A percentile compares a stretch with the other conserved stretches of the same genome.
phyloP scores from a whole-genome alignment of 2,113 vertebrate genomes.

The Xenopus tropicalis region DNA sequence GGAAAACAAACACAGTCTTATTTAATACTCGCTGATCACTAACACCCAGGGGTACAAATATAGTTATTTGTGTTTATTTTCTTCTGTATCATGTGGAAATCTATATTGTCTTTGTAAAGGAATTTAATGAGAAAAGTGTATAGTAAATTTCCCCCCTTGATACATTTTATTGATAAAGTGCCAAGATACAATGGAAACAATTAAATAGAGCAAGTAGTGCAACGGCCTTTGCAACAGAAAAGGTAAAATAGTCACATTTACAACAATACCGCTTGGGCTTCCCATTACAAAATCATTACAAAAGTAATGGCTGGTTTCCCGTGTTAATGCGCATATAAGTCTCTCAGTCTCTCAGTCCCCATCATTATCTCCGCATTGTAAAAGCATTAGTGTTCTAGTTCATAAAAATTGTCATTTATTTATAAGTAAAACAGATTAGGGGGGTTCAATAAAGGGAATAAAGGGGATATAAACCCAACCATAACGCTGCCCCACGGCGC shows the following conservation, averaged over 20 bases:
- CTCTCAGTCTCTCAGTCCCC: too few relatives aligned
- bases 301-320: not conserved
- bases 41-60: too few relatives aligned
- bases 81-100: conserved; percentile 17
- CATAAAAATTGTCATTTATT: too few relatives aligned
- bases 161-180: conserved; percentile 25
- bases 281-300: conserved; percentile 27
- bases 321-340: conserved; percentile 6
- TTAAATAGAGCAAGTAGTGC: not conserved
- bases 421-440: too few relatives aligned
- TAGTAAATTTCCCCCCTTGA: conserved; percentile 1
- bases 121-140: conserved; percentile 27
- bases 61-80: not conserved
- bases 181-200: conserved; percentile 24
- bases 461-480: too few relatives aligned
- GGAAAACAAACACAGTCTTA: too few relatives aligned
- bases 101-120: conserved; percentile 26
- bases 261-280: conserved; percentile 1
- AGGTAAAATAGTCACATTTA: conserved; percentile 9
- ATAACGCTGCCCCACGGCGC: too few relatives aligned
- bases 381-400: too few relatives aligned
- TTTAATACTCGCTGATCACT: too few relatives aligned
- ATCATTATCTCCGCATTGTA: too few relatives aligned
- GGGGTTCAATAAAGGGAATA: too few relatives aligned
- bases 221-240: not conserved